Evolutionary conservation across 2,888 invertebrate species (phyloP).

Genomic region (Linnaemya tessellans): DNA sequence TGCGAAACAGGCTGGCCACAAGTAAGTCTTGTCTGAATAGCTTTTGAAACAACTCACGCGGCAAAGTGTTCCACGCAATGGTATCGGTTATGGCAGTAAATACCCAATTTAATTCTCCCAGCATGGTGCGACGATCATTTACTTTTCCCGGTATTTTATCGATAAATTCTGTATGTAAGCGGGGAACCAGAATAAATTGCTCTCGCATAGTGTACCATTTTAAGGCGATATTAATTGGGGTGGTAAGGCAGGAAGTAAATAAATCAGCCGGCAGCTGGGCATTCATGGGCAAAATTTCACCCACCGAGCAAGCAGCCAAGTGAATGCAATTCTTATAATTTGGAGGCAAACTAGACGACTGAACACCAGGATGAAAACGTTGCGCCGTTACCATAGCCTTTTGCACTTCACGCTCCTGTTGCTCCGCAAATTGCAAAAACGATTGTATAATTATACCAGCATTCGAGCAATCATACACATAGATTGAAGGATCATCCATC

Average conservation of each 20-base stretch:
- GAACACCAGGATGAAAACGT: constrained; percentile 64
- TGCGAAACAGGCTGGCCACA: constrained; percentile 98
- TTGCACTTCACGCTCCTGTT: constrained; percentile 93
- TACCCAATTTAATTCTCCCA: constrained; percentile 99
- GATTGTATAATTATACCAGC: constrained; percentile 98
- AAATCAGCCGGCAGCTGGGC: constrained; percentile 98
- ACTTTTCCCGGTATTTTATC: constrained; percentile 99
- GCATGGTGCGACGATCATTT: constrained; percentile 97
- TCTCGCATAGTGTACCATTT: constrained; percentile 96
- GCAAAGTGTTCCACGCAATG: constrained; percentile 99
- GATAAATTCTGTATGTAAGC: constrained; percentile 92
- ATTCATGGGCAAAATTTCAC: constrained; percentile 97
- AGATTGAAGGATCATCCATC: constrained; percentile 99
- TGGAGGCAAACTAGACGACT: constrained; percentile 60
- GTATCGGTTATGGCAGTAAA: constrained; percentile 99
- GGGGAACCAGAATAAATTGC: constrained; percentile 91
- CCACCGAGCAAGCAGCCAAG: constrained; percentile 96
- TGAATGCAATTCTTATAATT: constrained; percentile 96
- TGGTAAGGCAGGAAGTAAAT: constrained; percentile 98
- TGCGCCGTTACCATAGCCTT: constrained; percentile 73
- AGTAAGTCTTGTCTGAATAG: constrained; percentile 98
- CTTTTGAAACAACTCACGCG: constrained; percentile 97
- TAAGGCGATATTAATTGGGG: constrained; percentile 97
- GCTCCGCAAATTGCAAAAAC: constrained; percentile 94
- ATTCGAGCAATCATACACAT: constrained; percentile 99